phyloP scores from a whole-genome alignment of 2,113 vertebrate species.

The Neodontobutis hainanensis region DNA sequence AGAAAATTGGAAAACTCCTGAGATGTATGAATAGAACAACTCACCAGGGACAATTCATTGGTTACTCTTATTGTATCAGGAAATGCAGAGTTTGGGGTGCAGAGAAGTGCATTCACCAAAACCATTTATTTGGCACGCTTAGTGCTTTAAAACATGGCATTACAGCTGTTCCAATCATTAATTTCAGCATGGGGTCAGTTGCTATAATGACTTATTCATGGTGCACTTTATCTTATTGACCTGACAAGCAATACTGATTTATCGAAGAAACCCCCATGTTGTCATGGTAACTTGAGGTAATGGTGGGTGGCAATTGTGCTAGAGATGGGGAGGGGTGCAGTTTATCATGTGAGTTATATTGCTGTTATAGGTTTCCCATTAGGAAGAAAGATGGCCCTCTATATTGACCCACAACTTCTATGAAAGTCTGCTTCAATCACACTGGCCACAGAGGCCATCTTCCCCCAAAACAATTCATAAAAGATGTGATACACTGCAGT shows the following conservation, averaged over 20 bases:
- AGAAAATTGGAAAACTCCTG: conserved; percentile 82
- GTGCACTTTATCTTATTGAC: conserved; percentile 73
- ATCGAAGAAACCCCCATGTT: conserved; percentile 64
- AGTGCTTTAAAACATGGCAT: conserved; percentile 66
- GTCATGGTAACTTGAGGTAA: conserved; percentile 75
- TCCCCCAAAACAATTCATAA: conserved; percentile 20
- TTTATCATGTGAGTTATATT: conserved; percentile 75
- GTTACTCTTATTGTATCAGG: conserved; percentile 47
- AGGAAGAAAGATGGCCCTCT: conserved; percentile 70
- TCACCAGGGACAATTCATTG: conserved; percentile 54
- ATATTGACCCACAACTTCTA: conserved; percentile 71
- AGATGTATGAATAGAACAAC: conserved; percentile 61
- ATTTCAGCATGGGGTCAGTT: conserved; percentile 69
- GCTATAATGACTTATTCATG: conserved; percentile 76
- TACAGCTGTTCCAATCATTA: conserved; percentile 70
- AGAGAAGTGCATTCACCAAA: conserved; percentile 33
- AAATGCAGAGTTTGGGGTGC: conserved; percentile 26
- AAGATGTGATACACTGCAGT: conserved; percentile 41
- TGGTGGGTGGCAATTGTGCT: conserved; percentile 68
- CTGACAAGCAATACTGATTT: conserved; percentile 74
- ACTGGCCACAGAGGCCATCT: conserved; percentile 34
- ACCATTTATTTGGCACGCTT: conserved; percentile 49
- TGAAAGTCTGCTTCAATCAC: conserved; percentile 74
- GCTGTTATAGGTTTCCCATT: conserved; percentile 77
- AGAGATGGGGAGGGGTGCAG: conserved; percentile 48